phyloP scores from a whole-genome alignment of 2,113 vertebrate genomes.

The Aphyosemion australe region DNA sequence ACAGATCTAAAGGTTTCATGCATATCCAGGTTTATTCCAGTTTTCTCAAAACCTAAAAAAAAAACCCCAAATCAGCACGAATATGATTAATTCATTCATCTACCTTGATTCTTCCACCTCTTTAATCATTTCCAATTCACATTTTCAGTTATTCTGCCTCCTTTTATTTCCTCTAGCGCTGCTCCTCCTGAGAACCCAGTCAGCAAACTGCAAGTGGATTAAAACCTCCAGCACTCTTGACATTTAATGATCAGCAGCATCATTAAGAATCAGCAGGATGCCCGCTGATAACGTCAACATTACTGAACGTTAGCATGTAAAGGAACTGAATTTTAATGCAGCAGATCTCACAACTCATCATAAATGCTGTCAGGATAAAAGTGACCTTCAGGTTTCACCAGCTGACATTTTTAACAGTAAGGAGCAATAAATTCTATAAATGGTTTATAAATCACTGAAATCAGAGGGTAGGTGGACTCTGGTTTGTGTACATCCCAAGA shows the following conservation, averaged over 20 bases:
- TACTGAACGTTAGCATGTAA: not conserved
- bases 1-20: too few relatives aligned
- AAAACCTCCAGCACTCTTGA: not conserved
- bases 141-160: not conserved
- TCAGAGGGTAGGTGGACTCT: slow-evolving; percentile 26
- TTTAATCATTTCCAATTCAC: too few relatives aligned
- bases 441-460: slow-evolving; percentile 20
- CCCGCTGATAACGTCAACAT: not conserved
- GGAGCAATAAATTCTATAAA: slow-evolving; percentile 27
- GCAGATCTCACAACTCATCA: slow-evolving; percentile 15
- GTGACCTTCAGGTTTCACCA: slow-evolving; percentile 10
- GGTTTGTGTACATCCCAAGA: slow-evolving; percentile 41
- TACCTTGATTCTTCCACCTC: too few relatives aligned
- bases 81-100: too few relatives aligned
- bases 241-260: not conserved
- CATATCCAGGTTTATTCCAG: not conserved
- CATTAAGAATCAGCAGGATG: not conserved
- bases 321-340: slow-evolving; percentile 3
- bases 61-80: too few relatives aligned
- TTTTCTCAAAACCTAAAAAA: not conserved
- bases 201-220: too few relatives aligned
- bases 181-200: too few relatives aligned
- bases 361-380: slow-evolving; percentile 21
- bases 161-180: too few relatives aligned
- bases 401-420: slow-evolving; percentile 40